Base-by-base conservation (phyloP, 2,113 vertebrate genomes). In the Lutjanus erythropterus region DNA sequence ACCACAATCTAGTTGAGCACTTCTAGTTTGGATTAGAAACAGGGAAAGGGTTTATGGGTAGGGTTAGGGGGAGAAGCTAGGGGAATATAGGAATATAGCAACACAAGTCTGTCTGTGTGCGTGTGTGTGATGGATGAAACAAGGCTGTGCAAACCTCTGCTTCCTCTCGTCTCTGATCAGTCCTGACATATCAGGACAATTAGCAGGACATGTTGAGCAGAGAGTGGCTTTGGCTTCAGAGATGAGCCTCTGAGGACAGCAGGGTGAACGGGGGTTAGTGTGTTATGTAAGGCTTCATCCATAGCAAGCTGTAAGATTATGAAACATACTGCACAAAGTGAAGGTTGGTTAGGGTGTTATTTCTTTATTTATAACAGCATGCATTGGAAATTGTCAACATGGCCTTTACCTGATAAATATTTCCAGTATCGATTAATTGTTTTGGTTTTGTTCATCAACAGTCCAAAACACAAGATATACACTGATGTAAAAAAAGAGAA, bases 161-260 rank as follows among this genome's bases (percentile, higher is more conserved):
- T 60, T 66, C 37, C 49, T 58, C 50, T 69, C 66, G 23, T 35
- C 19, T 72, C 56, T 85, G 81, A 88, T 87, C 84, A 53, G 58
- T 71, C 49, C 65, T 69, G 83, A 90, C 86, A 87, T 58, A 65
- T 84, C 71, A 56, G 52, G 16, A 69, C 65, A 83, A 75, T 87
- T 81, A 85, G 58, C 47, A 25, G 68, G 60, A 62, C 70, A 78
- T 46, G 61, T 66, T 9, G 59, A 83, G 69, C 42, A 79, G 41
- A 41, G 35, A 29, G 31, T 4, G 11, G 18, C 67, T 70, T 35
- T 18, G 69, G 27, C 41, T 72, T 3, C 61, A 21, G 16, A 31
- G 42, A 4, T 9, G 6, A 29, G 8, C 41, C 61, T 29, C 14
- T 14, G 58, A 39, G 31, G 56, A 37, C 53, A 39, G 37, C 25